Evolutionary conservation across 2,888 invertebrate species (phyloP).

Genomic region (Pyrochroa serraticornis): DNA sequence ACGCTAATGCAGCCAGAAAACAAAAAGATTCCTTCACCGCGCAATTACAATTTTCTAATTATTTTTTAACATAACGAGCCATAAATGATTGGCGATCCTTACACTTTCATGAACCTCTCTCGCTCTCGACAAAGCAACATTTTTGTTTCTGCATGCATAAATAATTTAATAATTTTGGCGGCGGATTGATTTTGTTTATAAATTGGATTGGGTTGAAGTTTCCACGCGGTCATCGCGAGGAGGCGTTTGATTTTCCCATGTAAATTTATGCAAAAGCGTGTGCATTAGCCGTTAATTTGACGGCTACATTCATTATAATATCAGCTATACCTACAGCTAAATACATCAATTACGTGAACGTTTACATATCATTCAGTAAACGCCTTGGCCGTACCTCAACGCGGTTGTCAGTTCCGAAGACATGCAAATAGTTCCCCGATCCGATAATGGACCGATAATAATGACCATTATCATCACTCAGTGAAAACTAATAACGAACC

Average conservation of each 20-base stretch:
- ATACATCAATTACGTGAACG: constrained; percentile 43
- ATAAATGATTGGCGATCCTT: too few species aligned
- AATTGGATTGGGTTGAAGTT: too few species aligned
- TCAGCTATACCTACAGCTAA: constrained; percentile 43
- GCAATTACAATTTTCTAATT: too few species aligned
- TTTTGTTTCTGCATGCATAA: too few species aligned
- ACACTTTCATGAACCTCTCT: too few species aligned
- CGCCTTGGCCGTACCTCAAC: constrained; percentile 1
- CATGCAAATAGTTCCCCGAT: constrained; percentile 47
- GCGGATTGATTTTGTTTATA: too few species aligned
- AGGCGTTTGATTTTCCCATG: constrained; percentile 44
- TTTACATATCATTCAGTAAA: constrained; percentile 32
- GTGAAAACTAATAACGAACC: constrained; percentile 57
- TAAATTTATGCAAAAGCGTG: constrained; percentile 55
- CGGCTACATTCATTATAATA: constrained; percentile 47
- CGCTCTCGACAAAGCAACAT: too few species aligned
- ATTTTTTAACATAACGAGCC: too few species aligned
- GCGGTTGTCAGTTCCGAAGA: constrained; percentile 20
- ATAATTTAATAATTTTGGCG: too few species aligned
- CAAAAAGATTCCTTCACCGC: too few species aligned
- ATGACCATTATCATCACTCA: constrained; percentile 56
- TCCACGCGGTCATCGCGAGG: neutral
- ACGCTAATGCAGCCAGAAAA: too few species aligned
- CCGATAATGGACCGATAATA: constrained; percentile 50
- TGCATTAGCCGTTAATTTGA: constrained; percentile 53